Evolutionary conservation across 2,797 vertebrate genomes (phyloP), one percentile per base, ranked within the genome.

Genomic region (Anisognathus igniventris): DNA sequence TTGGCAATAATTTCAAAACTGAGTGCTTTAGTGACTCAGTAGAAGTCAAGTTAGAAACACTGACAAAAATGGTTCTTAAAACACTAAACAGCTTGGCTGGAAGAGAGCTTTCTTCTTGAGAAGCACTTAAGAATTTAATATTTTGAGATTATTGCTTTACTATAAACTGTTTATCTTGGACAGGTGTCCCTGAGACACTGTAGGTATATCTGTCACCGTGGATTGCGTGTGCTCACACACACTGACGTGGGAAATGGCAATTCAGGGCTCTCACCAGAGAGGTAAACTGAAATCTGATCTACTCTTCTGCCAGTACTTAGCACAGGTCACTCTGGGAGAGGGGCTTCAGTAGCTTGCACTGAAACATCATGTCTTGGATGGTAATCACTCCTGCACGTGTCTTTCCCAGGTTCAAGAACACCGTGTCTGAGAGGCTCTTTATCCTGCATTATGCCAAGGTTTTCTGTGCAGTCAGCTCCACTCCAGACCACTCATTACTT

Each of bases 41-140:
- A n/a, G 35, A 62, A 93, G 53, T 51, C 39, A 74, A 20, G 39
- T 64, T 67, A 84, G 21, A 77, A n/a, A 66, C 39, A 47, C 10
- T 24, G 28, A n/a, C 37, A 72, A 50, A 91, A 89, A 37, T 25
- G 2, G 6, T 77, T 85, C 35, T 85, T 92, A 86, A 91, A 92
- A 65, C 25, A 51, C 13, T 60, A 19, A 88, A 80, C 19, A 85
- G 27, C 51, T 68, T 92, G 77, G 4, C 28, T 61, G n/a, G 5
- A 12, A 67, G 37, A 84, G 75, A 61, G 12, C 44, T 74, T 93
- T 85, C 58, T 86, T 86, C 71, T 77, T 75, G 48, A 80, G 90
- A 47, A 58, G 15, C 7, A 13, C n/a, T 14, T 30, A 8, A 7
- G 48, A 79, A 47, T 61, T 86, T 73, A 93, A 37, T 89, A 89